A percentile compares a stretch with the other conserved stretches of the same genome.
phyloP scores from a whole-genome alignment of 2,888 invertebrate genomes.

The Gastracanthus pulcherrimus region DNA sequence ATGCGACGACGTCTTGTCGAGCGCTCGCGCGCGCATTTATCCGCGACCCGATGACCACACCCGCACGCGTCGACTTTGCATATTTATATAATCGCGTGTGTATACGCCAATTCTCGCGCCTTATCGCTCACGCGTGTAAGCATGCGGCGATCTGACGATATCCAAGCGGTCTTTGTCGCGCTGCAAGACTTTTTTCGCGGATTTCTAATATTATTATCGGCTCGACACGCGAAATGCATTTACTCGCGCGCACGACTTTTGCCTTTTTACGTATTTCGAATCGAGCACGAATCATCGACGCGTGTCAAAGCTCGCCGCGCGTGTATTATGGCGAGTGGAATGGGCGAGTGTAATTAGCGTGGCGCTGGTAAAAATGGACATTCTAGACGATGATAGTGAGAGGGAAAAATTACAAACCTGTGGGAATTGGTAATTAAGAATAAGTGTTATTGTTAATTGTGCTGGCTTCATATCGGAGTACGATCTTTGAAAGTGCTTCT shows the following conservation, averaged over 20 bases:
- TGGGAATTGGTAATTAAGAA: slow-evolving; percentile 37
- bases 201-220: slow-evolving; percentile 29
- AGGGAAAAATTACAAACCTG: neutral
- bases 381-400: neutral
- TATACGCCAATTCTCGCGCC: neutral
- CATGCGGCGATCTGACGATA: too few relatives aligned
- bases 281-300: slow-evolving; percentile 33
- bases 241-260: slow-evolving; percentile 19
- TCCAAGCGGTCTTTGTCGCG: too few relatives aligned
- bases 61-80: slow-evolving; percentile 17
- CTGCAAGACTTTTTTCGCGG: neutral
- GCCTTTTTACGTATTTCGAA: neutral
- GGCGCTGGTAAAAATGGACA: neutral
- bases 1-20: neutral
- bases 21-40: too few relatives aligned
- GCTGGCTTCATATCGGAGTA: neutral
- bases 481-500: neutral
- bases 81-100: slow-evolving; percentile 11
- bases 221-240: slow-evolving; percentile 48
- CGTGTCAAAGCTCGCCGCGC: slow-evolving; percentile 21
- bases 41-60: slow-evolving; percentile 40
- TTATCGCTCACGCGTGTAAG: neutral
- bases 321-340: neutral
- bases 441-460: slow-evolving; percentile 30
- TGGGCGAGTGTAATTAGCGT: neutral